Percentiles rank a stretch among this genome's conserved stretches.
Conservation (phyloP, 2,888 invertebrate genomes). For the Chloroclysta siterata region DNA sequence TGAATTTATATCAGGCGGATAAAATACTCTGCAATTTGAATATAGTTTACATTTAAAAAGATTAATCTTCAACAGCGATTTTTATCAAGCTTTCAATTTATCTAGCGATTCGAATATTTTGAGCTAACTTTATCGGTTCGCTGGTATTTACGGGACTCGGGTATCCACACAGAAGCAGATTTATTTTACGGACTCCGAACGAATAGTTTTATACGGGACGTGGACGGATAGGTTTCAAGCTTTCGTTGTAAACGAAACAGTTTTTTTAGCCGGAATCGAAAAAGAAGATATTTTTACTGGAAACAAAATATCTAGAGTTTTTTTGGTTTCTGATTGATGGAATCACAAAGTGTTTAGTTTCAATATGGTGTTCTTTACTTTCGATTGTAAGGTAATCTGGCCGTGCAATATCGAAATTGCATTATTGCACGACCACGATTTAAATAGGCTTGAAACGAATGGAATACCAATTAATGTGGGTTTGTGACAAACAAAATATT, state of each 20-base stretch:
- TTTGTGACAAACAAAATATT: no score
- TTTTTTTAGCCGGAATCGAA: conserved; percentile 6
- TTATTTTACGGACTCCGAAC: conserved; percentile 37
- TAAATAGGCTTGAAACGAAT: no score
- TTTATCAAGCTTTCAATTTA: conserved; percentile 13
- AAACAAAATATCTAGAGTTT: not conserved
- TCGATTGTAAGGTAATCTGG: no score
- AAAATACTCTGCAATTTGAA: not conserved
- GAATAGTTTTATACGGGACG: conserved; percentile 33
- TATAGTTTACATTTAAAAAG: not conserved
- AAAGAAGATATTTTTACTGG: not conserved
- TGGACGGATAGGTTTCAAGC: conserved; percentile 25
- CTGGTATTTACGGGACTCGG: conserved; percentile 23
- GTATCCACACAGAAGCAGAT: conserved; percentile 36
- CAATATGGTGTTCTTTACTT: no score
- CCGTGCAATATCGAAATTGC: no score
- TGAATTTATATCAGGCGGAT: no score
- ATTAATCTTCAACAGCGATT: not conserved
- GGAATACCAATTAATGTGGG: no score
- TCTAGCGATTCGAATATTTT: conserved; percentile 28
- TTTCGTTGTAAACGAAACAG: conserved; percentile 10
- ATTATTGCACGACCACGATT: no score
- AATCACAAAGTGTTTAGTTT: no score
- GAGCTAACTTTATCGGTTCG: conserved; percentile 31
- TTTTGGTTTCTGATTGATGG: not conserved